These are phyloP conservation scores for Natrix natrix DNA, from an alignment of 2,797 vertebrate genomes.

Conservation along the genomic window DNA sequence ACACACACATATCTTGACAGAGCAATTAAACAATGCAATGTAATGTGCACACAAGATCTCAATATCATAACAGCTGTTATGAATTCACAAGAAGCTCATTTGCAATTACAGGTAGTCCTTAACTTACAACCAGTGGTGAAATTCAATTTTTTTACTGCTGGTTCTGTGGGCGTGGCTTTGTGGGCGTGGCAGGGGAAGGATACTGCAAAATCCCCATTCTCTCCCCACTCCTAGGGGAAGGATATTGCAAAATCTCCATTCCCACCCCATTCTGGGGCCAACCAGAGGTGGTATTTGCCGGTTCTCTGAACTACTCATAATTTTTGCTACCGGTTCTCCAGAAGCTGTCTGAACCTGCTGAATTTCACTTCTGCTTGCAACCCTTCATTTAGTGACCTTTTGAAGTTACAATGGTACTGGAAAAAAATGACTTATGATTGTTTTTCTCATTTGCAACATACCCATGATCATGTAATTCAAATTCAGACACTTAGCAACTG, in stretches of 20 bases:
- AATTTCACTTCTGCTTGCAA: background rate
- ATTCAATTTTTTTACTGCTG: too few relatives aligned
- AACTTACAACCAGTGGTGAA: background rate
- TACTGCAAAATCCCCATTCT: too few relatives aligned
- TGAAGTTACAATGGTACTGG: background rate
- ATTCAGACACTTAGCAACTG: background rate
- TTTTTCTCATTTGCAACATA: background rate
- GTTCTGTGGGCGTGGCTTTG: too few relatives aligned
- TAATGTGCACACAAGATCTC: background rate
- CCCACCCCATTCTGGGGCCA: too few relatives aligned
- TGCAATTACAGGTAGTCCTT: background rate
- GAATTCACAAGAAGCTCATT: slow-evolving; percentile 2
- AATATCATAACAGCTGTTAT: background rate
- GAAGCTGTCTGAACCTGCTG: too few relatives aligned
- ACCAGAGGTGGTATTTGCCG: too few relatives aligned
- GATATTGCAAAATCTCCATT: too few relatives aligned
- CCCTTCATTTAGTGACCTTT: background rate
- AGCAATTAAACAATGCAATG: background rate
- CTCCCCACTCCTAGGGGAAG: too few relatives aligned
- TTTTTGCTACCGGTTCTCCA: too few relatives aligned
- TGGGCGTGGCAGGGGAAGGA: too few relatives aligned
- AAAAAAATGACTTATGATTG: background rate
- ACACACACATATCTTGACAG: background rate
- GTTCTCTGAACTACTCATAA: too few relatives aligned
- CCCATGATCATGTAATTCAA: background rate